phyloP scores from a whole-genome alignment of 1,140 invertebrate species.

The Caenorhabditis inopinata region DNA sequence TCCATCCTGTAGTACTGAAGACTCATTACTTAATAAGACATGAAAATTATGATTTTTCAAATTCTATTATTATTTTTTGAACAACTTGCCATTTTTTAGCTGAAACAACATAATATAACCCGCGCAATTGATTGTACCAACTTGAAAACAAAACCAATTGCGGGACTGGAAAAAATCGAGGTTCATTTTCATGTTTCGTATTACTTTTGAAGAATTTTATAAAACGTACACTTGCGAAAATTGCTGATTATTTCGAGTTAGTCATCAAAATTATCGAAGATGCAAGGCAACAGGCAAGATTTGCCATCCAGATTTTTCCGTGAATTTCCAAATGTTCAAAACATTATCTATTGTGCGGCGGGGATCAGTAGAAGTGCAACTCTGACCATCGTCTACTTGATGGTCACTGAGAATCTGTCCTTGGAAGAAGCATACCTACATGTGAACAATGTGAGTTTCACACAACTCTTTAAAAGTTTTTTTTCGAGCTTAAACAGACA shows the following conservation, averaged over 20 bases:
- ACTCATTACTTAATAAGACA: too few species aligned
- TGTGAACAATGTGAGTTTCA: constrained; percentile 56
- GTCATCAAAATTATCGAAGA: constrained; percentile 46
- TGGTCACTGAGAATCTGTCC: constrained; percentile 67
- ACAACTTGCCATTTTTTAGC: neutral
- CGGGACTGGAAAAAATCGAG: constrained; percentile 37
- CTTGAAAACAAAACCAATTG: constrained; percentile 40
- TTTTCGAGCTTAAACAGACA: too few species aligned
- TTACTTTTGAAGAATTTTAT: neutral
- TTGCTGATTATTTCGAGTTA: constrained; percentile 45
- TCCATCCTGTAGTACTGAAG: too few species aligned
- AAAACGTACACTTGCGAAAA: constrained; percentile 26
- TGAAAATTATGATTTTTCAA: too few species aligned
- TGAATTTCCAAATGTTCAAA: constrained; percentile 34
- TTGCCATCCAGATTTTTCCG: neutral
- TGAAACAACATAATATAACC: constrained; percentile 46
- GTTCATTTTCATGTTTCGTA: neutral
- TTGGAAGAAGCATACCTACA: constrained; percentile 66
- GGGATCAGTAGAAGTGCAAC: constrained; percentile 68
- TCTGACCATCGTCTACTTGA: constrained; percentile 68
- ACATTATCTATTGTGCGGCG: constrained; percentile 68
- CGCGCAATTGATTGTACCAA: constrained; percentile 51
- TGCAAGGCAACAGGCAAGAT: constrained; percentile 31
- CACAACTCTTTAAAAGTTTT: neutral
- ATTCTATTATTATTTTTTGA: neutral